Evolutionary conservation across 2,888 invertebrate species (phyloP), one percentile per base, ranked within the genome.

Genomic region (Pocota personata): DNA sequence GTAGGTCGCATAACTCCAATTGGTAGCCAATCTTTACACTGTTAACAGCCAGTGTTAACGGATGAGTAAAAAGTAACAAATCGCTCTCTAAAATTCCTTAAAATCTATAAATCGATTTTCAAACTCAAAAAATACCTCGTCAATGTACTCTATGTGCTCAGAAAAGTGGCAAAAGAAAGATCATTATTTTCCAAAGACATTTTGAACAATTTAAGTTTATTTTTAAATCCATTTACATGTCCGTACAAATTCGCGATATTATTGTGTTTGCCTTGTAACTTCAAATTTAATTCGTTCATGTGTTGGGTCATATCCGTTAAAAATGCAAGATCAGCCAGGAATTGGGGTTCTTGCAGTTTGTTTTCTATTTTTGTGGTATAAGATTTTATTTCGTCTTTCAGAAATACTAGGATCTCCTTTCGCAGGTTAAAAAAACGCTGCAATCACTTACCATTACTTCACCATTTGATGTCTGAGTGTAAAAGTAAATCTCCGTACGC

Each of bases 301-400:
- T 67, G 67, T 27, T 48, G 64, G 19, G 60, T 60, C 35, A 64
- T n/a, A n/a, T n/a, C n/a, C n/a, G n/a, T n/a, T n/a, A n/a, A n/a
- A n/a, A n/a, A n/a, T n/a, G n/a, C n/a, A 46, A 64, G 46, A 46
- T 64, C 30, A 64, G 40, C 58, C 3, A 58, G 58, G 37, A 58
- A 37, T 37, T 58, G 6, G 19, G 58, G 58, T 40, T 58, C 21
- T 58, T 58, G 21, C 30, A 40, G 14, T 40, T 40, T 40, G 40
- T 14, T 57, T 57, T 57, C 57, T 35, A 37, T 57, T 35, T 57
- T 35, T n/a, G 32, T 32, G 32, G 57, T 35, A 57, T 55, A 32
- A 30, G 55, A 55, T 55, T 55, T 55, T 30, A 55, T 55, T 55
- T 30, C 14, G 16, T 55, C 16, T 32, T 55, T 30, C 16, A 35